Conservation (phyloP, 2,888 invertebrate species). For the Glaucopsyche alexis region DNA sequence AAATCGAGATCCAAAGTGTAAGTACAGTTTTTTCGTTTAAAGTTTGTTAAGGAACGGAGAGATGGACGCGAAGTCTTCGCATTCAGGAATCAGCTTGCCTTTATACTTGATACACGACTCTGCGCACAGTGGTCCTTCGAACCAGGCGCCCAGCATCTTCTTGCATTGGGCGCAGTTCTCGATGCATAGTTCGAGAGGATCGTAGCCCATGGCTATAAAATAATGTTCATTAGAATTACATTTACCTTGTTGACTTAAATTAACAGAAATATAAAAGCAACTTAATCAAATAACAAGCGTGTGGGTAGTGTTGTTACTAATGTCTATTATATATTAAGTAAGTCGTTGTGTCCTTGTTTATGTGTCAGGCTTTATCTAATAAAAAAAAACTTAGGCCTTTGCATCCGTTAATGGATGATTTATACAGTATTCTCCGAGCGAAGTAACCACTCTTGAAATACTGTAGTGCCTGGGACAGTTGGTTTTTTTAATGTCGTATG, state of each 20-base stretch:
- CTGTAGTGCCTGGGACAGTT: no score
- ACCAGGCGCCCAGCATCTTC: constrained; percentile 92
- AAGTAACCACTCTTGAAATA: no score
- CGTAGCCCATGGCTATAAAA: constrained; percentile 69
- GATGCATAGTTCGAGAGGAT: constrained; percentile 85
- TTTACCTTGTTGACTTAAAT: neutral
- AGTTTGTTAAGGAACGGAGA: constrained; percentile 85
- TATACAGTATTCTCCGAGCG: no score
- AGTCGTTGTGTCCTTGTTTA: no score
- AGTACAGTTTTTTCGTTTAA: constrained; percentile 40
- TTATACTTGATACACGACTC: constrained; percentile 91
- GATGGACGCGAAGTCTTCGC: constrained; percentile 90
- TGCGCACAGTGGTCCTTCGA: constrained; percentile 92
- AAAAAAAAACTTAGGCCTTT: no score
- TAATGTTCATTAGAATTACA: neutral
- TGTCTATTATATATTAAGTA: no score
- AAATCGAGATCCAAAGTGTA: neutral
- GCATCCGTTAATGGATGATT: no score
- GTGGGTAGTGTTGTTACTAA: no score
- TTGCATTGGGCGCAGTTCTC: constrained; percentile 94
- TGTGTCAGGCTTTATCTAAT: no score
- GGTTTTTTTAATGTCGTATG: no score
- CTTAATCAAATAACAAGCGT: neutral
- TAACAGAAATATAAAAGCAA: neutral
- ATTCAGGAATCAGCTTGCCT: constrained; percentile 91